Base-by-base conservation (phyloP, 37 sponge, comb jelly and placozoan genomes). In the Petrosia ficiformis region DNA sequence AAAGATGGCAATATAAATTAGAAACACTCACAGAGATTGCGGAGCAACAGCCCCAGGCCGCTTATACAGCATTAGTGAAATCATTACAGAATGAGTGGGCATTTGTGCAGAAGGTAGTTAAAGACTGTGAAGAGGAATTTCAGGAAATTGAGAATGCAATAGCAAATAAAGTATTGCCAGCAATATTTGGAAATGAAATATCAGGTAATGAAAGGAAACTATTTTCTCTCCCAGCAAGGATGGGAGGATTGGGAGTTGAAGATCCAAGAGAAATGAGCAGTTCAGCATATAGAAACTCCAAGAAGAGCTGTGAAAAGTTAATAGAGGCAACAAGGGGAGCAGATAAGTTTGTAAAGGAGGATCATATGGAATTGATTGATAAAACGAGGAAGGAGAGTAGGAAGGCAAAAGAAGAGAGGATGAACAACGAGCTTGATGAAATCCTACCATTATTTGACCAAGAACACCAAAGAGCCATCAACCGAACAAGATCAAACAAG, bases 41-140 rank as follows among this genome's bases (percentile, higher is more conserved):
- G n/a, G n/a, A n/a, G n/a, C n/a, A n/a, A n/a, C n/a, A n/a, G n/a
- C n/a, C n/a, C n/a, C n/a, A n/a, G n/a, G n/a, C n/a, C n/a, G n/a
- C n/a, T n/a, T n/a, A n/a, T n/a, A n/a, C n/a, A n/a, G n/a, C n/a
- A n/a, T n/a, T n/a, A n/a, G n/a, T n/a, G n/a, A n/a, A n/a, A n/a
- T n/a, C 57, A 42, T 57, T 59, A 57, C 74, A 74, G 19, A 59
- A 59, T 74, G 57, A 74, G 38, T 74, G 74, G 74, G 36, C 74
- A 28, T 74, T 37, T 33, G 26, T 74, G 0, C 74, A 74, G 60
- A 28, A 59, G 3, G 74, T 77, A n/a, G 25, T 39, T n/a, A 66
- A 48, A 16, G 40, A 66, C 42, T 77, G 77, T 42, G 24, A 31
- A 22, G 67, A 35, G 41, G 77, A 66, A 2, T 77, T 65, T 77